These are phyloP conservation scores for Euclidia mi DNA, from an alignment of 2,888 invertebrate genomes.

Conservation along the genomic window DNA sequence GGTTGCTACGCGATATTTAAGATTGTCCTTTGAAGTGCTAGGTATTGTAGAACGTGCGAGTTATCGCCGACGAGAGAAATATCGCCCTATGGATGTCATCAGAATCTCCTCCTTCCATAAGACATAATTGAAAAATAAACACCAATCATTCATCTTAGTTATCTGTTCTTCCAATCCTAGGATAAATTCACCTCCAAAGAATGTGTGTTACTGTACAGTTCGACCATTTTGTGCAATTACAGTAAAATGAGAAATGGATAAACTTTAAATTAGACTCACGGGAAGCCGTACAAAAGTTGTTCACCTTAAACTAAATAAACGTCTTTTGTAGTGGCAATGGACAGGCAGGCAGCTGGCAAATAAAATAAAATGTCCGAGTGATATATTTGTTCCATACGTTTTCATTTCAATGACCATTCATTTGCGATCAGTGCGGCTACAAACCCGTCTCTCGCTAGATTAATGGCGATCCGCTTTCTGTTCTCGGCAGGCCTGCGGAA, in stretches of 20 bases:
- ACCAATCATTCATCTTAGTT: too few relatives aligned
- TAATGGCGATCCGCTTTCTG: conserved; percentile 77
- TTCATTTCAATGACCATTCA: conserved; percentile 84
- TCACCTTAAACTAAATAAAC: conserved; percentile 69
- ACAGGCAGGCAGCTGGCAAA: conserved; percentile 62
- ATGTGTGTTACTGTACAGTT: conserved; percentile 24
- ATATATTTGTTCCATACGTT: conserved; percentile 81
- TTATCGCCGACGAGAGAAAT: too few relatives aligned
- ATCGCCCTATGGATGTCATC: too few relatives aligned
- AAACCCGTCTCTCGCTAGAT: conserved; percentile 67
- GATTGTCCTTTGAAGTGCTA: too few relatives aligned
- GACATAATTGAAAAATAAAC: too few relatives aligned
- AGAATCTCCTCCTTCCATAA: too few relatives aligned
- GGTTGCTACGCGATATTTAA: too few relatives aligned
- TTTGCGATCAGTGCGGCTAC: conserved; percentile 74
- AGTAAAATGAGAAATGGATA: conserved; percentile 61
- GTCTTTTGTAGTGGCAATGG: conserved; percentile 59
- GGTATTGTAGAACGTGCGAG: too few relatives aligned
- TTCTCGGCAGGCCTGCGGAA: conserved; percentile 63
- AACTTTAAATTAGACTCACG: conserved; percentile 69
- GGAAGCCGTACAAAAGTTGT: conserved; percentile 57
- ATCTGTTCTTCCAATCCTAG: too few relatives aligned
- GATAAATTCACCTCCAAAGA: not conserved
- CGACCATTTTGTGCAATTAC: conserved; percentile 72
- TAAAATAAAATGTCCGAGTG: conserved; percentile 77